phyloP scores from a whole-genome alignment of 2,113 vertebrate genomes.

The Phrynosoma platyrhinos region DNA sequence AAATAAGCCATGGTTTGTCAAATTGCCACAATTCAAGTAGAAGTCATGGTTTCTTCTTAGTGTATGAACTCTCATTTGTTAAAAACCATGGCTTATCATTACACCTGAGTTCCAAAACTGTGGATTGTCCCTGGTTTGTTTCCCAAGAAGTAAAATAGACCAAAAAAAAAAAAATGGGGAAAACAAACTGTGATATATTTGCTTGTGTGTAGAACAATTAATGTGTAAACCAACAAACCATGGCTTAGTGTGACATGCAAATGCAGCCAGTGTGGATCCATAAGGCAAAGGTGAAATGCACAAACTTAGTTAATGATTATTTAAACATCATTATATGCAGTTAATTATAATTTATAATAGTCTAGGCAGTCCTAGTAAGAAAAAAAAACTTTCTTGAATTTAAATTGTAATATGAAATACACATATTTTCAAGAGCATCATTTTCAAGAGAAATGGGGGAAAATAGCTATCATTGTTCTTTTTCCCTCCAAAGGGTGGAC shows the following conservation, averaged over 20 bases:
- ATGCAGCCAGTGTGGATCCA: neutral
- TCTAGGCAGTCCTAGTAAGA: constrained; percentile 17
- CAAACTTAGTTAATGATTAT: constrained; percentile 42
- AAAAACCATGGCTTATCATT: neutral
- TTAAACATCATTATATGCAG: constrained; percentile 45
- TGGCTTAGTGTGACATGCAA: neutral
- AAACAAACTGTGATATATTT: too few relatives aligned
- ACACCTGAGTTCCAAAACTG: too few relatives aligned
- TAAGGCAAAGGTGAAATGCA: constrained; percentile 18
- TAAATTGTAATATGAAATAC: constrained; percentile 11
- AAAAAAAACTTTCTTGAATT: constrained; percentile 64
- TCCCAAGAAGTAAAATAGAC: neutral
- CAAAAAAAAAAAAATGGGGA: too few relatives aligned
- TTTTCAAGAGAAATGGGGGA: neutral
- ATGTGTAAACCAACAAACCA: neutral
- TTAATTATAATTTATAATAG: constrained; percentile 20
- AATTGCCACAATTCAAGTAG: neutral
- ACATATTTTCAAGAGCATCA: constrained; percentile 50
- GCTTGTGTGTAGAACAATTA: neutral
- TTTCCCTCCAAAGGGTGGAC: neutral
- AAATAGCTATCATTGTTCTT: neutral
- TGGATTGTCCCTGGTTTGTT: too few relatives aligned
- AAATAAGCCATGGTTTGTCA: neutral
- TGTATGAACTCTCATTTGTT: neutral
- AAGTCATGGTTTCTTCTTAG: neutral